Evolutionary conservation across 2,888 invertebrate species (phyloP).

Genomic region (Meandrusa payeni): DNA sequence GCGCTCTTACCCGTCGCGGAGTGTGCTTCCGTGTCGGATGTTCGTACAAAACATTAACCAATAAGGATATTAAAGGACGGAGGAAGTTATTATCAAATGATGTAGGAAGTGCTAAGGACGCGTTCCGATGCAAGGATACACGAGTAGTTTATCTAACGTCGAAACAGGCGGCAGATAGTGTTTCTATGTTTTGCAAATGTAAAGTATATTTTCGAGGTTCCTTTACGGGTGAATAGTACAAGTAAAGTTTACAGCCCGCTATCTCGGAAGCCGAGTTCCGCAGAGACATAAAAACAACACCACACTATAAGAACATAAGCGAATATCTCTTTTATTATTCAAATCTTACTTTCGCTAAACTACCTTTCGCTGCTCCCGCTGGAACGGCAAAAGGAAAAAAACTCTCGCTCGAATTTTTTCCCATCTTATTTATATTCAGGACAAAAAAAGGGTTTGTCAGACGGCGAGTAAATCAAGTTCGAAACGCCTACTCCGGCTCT

Average conservation of each 20-base stretch:
- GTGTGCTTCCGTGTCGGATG: constrained; percentile 55
- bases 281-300: constrained; percentile 51
- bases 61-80: constrained; percentile 67
- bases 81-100: constrained; percentile 76
- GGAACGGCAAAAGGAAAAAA: constrained; percentile 55
- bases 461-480: constrained; percentile 75
- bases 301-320: constrained; percentile 52
- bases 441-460: constrained; percentile 78
- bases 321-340: constrained; percentile 67
- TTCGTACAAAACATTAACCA: constrained; percentile 59
- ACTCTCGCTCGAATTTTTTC: constrained; percentile 57
- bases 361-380: constrained; percentile 52
- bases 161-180: constrained; percentile 28
- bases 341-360: constrained; percentile 71
- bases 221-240: no score
- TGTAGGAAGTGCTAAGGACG: constrained; percentile 65
- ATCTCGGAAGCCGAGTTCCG: constrained; percentile 38
- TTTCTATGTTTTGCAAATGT: constrained; percentile 30
- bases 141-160: constrained; percentile 34
- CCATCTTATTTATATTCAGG: constrained; percentile 75
- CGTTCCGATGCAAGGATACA: constrained; percentile 34
- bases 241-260: constrained; percentile 44
- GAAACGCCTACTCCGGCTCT: constrained; percentile 64
- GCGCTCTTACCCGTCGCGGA: constrained; percentile 15
- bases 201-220: constrained; percentile 45